Base-by-base conservation (phyloP, 2,113 vertebrate species). In the Acanthisitta chloris region DNA sequence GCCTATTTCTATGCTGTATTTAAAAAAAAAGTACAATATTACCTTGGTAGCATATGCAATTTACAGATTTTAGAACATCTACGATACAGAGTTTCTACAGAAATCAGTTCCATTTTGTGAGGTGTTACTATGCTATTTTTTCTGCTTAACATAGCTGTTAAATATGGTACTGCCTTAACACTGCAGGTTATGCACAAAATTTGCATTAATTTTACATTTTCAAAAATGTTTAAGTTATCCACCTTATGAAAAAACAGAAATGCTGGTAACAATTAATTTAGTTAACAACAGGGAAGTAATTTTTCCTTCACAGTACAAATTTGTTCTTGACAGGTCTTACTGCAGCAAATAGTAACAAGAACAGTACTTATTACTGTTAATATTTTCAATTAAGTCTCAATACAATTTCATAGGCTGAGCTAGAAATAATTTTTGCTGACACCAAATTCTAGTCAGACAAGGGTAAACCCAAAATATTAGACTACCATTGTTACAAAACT, bases 341-440 rank as follows among this genome's bases (percentile, higher is more conserved):
- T 69, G 74, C 26, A 88, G 77, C n/a, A 59, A 80, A 72, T 40
- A 86, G 80, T 33, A 79, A 66, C 52, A 76, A 82, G 79, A 92
- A 46, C 33, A 90, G 62, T 82, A 82, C 79, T 82, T 92, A 90
- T 69, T 88, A 80, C 57, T 86, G 40, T 72, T 86, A 92, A 65
- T 95, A 88, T 72, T 90, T 88, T 96, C 91, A 94, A 72, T 92
- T 88, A 96, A 92, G 71, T 90, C 62, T 85, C n/a, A 90, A 76
- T 38, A n/a, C 65, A 66, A 86, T 92, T 80, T 88, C 74, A 82
- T 13, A 82, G 88, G 65, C 79, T 4, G 28, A 95, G 36, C 48
- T 86, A 92, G 88, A 96, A 95, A 90, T 90, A 90, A 43, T 67
- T 85, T 87, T 79, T 93, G 24, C 64, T 87, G 49, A 67, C 45